Evolutionary conservation across 2,888 invertebrate species (phyloP), one percentile per base, ranked within the genome.

Genomic region (Tipula unca): DNA sequence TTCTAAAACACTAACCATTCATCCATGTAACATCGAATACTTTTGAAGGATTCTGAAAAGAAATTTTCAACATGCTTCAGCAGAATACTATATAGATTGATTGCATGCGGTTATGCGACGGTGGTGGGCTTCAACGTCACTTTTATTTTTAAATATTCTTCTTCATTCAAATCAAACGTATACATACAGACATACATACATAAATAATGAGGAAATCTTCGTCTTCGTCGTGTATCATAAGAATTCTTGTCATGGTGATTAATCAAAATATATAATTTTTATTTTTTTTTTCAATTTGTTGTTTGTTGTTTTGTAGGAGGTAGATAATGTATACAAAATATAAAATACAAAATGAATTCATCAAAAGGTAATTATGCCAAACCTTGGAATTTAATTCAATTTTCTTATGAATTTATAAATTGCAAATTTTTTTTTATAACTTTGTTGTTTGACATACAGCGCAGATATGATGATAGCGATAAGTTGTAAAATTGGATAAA

Each of bases 221-320:
- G 25, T 69, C 69, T 25, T 69, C 20, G 25, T 69, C 25, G 69
- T 69, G 69, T 69, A 69, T 25, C 69, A 25, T 25, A 25, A 69
- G 25, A 69, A 25, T 69, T 69, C 69, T 69, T 69, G 69, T 69
- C 69, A 69, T 20, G 69, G 69, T 69, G 69, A 69, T 69, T 69
- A 69, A 69, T 69, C 69, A 69, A 69, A 69, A 69, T 69, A 20
- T 10, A n/a, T n/a, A n/a, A n/a, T n/a, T n/a, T n/a, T n/a, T n/a
- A n/a, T n/a, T n/a, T n/a, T 2, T 25, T 69, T 69, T 69, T 69
- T 14, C 6, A 48, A 6, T 48, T 48, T 69, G n/a, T 69, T 69
- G 69, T 69, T 69, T 69, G 69, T 69, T 69, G 69, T 69, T n/a
- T 69, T 69, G 69, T 69, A 69, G 69, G 69, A 69, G 69, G 69